Evolutionary conservation across 1,140 invertebrate genomes (phyloP), one percentile per base, ranked within the genome.

Genomic region (Anastrepha obliqua): DNA sequence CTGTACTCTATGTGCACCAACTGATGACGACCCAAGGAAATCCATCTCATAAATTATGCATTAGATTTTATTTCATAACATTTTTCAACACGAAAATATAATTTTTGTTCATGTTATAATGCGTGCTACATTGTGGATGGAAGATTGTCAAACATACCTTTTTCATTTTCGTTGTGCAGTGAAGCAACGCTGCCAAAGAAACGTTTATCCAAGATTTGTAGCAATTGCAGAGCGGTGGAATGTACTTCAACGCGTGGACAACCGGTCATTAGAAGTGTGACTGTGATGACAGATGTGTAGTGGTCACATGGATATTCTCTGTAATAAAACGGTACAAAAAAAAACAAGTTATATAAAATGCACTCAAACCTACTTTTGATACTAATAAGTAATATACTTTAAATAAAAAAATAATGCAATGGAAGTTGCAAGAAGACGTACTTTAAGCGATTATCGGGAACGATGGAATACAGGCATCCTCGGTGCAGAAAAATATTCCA

Each of bases 231-330:
- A 0, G 99, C 98, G 9, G 97, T 98, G 91, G 99, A 97, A 92
- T 99, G 97, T 1, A 99, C 97, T 29, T 96, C 95, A n/a, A 97
- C 96, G 47, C 98, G 95, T 0, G 98, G 98, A 93, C 98, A 98
- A 17, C 98, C 98, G 4, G 98, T 98, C 93, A 98, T 99, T 94
- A 99, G 96, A 42, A 99, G 95, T 0, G 98, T 98, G 8, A 99
- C 97, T 92, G 99, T 99, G 90, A 99, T 98, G 90, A 99, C 98
- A 13, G 98, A 98, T 47, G 98, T 99, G 93, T 99, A 98, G 94
- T 99, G 98, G 93, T 99, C 99, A 94, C 99, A 99, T 9, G 99
- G 98, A 95, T 99, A 99, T 94, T 99, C 99, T 90, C 98, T 98
- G 93, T 88, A 94, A 90, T 87, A 74, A 85, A 88, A 87, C n/a